A percentile compares a stretch with the other conserved stretches of the same genome.
Conservation (phyloP, 1,140 invertebrate species). For the Bombus sylvicola region DNA sequence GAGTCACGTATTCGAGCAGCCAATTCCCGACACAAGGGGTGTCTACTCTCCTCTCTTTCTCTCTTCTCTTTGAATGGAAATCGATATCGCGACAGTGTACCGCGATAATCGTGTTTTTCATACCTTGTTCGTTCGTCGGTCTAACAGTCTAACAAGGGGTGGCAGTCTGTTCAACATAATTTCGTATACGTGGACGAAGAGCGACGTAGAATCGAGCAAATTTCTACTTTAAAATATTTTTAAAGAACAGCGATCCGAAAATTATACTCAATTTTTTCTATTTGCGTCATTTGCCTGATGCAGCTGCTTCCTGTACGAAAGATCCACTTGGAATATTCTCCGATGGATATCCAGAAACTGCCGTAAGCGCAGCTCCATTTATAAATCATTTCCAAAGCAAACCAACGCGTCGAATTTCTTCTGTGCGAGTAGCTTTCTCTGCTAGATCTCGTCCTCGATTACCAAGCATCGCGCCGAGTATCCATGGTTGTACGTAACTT, state of each 20-base stretch:
- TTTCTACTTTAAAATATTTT: no score
- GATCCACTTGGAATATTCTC: neutral
- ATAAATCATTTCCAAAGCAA: neutral
- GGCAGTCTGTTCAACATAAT: neutral
- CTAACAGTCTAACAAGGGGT: neutral
- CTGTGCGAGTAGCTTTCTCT: neutral
- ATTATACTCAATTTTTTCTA: neutral
- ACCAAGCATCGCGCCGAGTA: neutral
- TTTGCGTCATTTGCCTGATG: neutral
- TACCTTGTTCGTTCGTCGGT: no score
- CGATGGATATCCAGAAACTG: neutral
- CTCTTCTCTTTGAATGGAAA: neutral
- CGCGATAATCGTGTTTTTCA: neutral
- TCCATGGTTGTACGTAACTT: neutral
- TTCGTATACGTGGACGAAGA: no score
- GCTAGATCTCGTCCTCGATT: no score
- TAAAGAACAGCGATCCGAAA: no score
- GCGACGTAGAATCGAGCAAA: no score
- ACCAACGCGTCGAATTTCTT: neutral
- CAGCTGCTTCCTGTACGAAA: neutral
- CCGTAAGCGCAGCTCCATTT: neutral
- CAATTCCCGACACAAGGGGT: neutral
- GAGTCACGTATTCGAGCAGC: slow-evolving; percentile 54
- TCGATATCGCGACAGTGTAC: slow-evolving; percentile 9
- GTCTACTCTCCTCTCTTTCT: neutral